A percentile compares a stretch with the other conserved stretches of the same genome.
Evolutionary conservation across 2,113 vertebrate genomes (phyloP).

Genomic region (Agelaius tricolor): DNA sequence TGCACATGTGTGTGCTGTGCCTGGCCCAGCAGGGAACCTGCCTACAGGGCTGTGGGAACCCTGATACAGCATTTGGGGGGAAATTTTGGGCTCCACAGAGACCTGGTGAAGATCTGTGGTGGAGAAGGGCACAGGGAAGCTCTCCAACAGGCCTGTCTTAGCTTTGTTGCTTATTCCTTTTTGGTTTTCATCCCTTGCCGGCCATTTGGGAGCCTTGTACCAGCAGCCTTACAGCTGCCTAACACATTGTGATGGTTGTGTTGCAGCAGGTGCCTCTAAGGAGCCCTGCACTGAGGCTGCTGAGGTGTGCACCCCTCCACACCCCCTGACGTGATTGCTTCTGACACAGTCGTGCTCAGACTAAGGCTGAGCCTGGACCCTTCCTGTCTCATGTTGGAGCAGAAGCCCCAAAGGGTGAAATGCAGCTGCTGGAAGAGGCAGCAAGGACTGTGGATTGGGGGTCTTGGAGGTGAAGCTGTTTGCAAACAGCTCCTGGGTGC

Average conservation of each 20-base stretch:
- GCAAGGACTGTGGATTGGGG: neutral
- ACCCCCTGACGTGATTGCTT: neutral
- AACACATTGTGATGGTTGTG: neutral
- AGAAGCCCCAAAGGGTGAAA: neutral
- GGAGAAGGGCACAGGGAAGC: neutral
- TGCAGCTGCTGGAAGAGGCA: neutral
- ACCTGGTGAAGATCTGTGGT: neutral
- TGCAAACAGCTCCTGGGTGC: neutral
- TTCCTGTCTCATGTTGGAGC: neutral
- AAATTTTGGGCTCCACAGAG: neutral
- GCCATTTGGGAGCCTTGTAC: neutral
- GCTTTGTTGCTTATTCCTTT: neutral
- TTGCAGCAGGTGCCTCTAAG: neutral
- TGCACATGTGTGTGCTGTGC: rapidly evolving
- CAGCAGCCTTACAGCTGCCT: neutral
- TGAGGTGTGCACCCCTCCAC: neutral
- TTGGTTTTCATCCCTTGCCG: neutral
- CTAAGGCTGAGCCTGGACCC: rapidly evolving
- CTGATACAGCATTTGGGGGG: neutral
- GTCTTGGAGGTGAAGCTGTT: neutral
- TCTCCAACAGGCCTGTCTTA: neutral
- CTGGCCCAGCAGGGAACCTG: neutral
- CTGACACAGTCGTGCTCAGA: neutral
- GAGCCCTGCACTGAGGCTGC: neutral
- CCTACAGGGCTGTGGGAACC: neutral